These are phyloP conservation scores for Platycnemis pennipes DNA, from an alignment of 2,888 invertebrate genomes.

Conservation along the genomic window DNA sequence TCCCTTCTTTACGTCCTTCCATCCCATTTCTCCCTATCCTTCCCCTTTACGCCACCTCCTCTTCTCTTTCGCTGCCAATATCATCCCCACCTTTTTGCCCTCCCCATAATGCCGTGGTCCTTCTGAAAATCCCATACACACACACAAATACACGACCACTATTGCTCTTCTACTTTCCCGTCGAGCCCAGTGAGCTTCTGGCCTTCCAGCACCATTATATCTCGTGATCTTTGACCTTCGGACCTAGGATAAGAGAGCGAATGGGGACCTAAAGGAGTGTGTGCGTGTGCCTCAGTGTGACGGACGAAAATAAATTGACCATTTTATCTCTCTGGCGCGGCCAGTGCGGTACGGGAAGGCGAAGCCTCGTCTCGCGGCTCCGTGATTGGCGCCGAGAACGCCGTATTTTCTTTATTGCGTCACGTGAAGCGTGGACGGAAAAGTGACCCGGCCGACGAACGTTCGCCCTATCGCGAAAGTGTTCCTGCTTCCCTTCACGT, in stretches of 20 bases:
- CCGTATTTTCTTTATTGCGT: not conserved
- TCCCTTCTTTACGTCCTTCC: too few species aligned
- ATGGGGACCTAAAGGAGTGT: not conserved
- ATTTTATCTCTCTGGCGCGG: not conserved
- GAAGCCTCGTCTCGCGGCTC: not conserved
- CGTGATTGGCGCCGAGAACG: not conserved
- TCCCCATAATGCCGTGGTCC: too few species aligned
- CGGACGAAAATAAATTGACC: slow-evolving; percentile 12
- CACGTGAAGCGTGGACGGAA: not conserved
- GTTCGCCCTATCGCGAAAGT: not conserved
- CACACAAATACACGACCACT: too few species aligned
- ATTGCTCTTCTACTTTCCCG: not conserved
- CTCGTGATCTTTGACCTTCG: not conserved
- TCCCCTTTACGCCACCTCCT: too few species aligned
- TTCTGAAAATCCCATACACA: too few species aligned
- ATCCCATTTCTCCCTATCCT: too few species aligned
- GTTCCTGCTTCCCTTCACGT: not conserved
- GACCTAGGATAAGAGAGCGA: not conserved
- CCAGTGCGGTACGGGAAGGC: not conserved
- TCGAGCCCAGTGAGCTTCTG: not conserved
- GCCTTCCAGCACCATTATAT: not conserved
- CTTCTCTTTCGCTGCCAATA: too few species aligned
- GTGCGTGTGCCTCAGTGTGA: not conserved
- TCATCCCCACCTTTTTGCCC: too few species aligned
- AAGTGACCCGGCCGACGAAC: not conserved